phyloP scores from a whole-genome alignment of 1,140 invertebrate genomes.

The Drosophila sp. region DNA sequence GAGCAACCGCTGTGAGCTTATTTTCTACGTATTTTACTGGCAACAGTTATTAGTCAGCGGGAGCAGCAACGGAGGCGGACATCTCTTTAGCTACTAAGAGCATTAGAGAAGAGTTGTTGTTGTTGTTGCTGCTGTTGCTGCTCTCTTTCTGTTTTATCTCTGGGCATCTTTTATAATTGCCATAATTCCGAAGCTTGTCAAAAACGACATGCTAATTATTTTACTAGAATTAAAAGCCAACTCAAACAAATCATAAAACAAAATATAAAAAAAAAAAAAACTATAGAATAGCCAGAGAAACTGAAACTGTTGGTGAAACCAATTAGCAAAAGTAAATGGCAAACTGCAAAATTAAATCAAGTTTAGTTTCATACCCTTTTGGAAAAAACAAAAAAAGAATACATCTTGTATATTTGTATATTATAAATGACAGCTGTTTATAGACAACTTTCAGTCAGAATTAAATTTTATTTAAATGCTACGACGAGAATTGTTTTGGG shows the following conservation, averaged over 20 bases:
- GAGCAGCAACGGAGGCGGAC: neutral
- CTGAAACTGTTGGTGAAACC: slow-evolving; percentile 40
- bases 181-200: slow-evolving; percentile 27
- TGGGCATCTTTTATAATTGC: slow-evolving; percentile 17
- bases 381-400: no score
- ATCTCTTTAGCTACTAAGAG: slow-evolving; percentile 15
- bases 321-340: slow-evolving; percentile 48
- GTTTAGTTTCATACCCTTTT: slow-evolving; percentile 14
- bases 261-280: neutral
- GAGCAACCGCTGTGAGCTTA: slow-evolving; percentile 20
- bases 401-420: slow-evolving; percentile 13
- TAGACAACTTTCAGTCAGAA: neutral
- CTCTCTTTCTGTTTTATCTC: slow-evolving; percentile 7
- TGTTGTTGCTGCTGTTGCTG: neutral
- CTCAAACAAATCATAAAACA: slow-evolving; percentile 4
- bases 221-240: slow-evolving; percentile 7
- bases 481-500: neutral
- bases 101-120: slow-evolving; percentile 10
- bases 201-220: slow-evolving; percentile 17
- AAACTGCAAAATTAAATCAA: slow-evolving; percentile 28
- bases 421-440: neutral
- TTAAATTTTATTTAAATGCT: slow-evolving; percentile 4
- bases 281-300: neutral
- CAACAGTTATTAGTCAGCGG: slow-evolving; percentile 19
- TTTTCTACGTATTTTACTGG: slow-evolving; percentile 14